Evolutionary conservation across 2,113 vertebrate species (phyloP).

Genomic region (Rallus limicola): DNA sequence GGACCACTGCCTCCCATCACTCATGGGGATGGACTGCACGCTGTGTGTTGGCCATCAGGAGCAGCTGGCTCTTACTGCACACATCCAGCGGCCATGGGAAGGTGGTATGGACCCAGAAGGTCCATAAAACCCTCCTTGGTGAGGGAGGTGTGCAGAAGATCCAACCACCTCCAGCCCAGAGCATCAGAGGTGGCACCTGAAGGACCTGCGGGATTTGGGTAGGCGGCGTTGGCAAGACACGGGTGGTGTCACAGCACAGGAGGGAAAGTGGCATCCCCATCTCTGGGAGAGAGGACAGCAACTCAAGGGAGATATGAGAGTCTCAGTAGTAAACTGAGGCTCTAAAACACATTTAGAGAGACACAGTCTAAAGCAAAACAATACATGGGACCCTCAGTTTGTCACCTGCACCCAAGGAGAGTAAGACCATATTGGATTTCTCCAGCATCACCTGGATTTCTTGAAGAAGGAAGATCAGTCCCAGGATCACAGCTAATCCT

Average conservation of each 20-base stretch:
- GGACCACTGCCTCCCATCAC: neutral
- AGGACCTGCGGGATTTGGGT: neutral
- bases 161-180: neutral
- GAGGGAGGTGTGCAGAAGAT: neutral
- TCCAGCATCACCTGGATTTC: neutral
- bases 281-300: neutral
- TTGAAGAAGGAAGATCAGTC: neutral
- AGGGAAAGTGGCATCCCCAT: neutral
- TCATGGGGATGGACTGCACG: neutral
- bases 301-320: neutral
- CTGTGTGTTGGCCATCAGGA: neutral
- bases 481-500: neutral
- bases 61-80: neutral
- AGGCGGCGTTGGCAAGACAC: fast-evolving
- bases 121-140: neutral
- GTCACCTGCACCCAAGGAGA: neutral
- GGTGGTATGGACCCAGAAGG: fast-evolving
- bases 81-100: neutral
- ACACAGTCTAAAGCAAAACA: neutral
- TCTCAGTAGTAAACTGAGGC: neutral
- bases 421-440: neutral
- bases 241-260: neutral
- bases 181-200: fast-evolving
- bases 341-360: neutral
- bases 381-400: neutral